A percentile compares a stretch with the other conserved stretches of the same genome.
Conservation (phyloP, 2,797 vertebrate species). For the Poecilia wingei region DNA sequence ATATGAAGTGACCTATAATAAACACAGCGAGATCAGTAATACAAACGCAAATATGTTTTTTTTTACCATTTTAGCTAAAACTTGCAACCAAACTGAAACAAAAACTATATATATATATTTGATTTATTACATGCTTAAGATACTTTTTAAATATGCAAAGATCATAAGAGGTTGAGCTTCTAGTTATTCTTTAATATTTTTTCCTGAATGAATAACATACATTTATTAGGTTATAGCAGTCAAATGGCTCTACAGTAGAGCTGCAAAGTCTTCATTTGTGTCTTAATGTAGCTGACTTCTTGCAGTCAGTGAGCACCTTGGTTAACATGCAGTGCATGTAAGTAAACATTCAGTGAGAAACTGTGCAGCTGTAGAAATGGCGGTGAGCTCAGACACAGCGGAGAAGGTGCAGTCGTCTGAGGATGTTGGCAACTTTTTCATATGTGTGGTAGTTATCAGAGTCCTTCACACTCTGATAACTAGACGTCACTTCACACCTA, state of each 20-base stretch:
- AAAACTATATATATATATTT: not conserved
- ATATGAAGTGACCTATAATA: not conserved
- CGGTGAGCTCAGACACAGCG: conserved; percentile 85
- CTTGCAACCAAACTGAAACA: not conserved
- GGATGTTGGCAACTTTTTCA: conserved; percentile 92
- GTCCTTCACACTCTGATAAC: conserved; percentile 71
- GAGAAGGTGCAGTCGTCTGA: conserved; percentile 92
- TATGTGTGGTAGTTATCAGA: conserved; percentile 89
- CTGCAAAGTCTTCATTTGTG: not conserved
- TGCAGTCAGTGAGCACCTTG: not conserved
- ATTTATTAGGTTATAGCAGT: not conserved
- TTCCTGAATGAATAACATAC: not conserved
- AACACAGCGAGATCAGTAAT: not conserved
- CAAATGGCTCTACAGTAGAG: not conserved
- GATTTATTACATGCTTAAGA: not conserved
- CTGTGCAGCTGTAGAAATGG: not conserved
- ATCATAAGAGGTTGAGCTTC: not conserved
- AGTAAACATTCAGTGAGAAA: not conserved
- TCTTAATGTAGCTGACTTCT: not conserved
- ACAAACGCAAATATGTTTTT: not conserved
- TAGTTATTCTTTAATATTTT: not conserved
- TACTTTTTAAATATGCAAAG: not conserved
- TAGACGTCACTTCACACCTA: not conserved
- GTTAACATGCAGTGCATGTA: not conserved
- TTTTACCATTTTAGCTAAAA: not conserved